Percentiles rank a stretch among this genome's conserved stretches.
These are phyloP conservation scores for Muscina levida DNA, from an alignment of 2,888 invertebrate species.

Conservation along the genomic window DNA sequence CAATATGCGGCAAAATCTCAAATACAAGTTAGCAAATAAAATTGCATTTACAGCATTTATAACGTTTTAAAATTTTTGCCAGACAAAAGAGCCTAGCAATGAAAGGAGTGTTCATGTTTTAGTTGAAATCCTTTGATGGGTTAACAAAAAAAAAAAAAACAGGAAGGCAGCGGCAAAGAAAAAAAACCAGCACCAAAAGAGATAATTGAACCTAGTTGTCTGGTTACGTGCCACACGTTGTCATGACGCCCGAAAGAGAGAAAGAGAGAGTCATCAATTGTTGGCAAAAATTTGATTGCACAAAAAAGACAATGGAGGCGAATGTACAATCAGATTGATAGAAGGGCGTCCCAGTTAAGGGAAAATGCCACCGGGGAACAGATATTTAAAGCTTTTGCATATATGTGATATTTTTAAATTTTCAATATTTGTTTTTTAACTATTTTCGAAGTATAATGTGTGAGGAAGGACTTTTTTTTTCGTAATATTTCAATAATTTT, in stretches of 20 bases:
- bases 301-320: too few species aligned
- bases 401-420: too few species aligned
- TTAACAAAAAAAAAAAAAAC: neutral
- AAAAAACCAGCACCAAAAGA: neutral
- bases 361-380: too few species aligned
- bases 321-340: too few species aligned
- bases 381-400: too few species aligned
- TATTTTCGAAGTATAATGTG: too few species aligned
- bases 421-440: too few species aligned
- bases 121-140: neutral
- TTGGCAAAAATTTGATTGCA: neutral
- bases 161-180: neutral
- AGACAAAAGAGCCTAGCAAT: constrained; percentile 55
- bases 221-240: constrained; percentile 57
- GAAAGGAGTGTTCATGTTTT: constrained; percentile 25
- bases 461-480: too few species aligned
- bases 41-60: constrained; percentile 63
- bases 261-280: constrained; percentile 37
- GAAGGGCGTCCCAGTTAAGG: too few species aligned
- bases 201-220: constrained; percentile 37
- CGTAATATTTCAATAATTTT: too few species aligned
- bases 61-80: constrained; percentile 47
- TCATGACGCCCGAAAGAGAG: too few species aligned
- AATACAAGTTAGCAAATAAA: constrained; percentile 31
- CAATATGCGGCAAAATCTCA: constrained; percentile 4